Evolutionary conservation across 2,888 invertebrate genomes (phyloP).

Genomic region (Stenurella melanura): DNA sequence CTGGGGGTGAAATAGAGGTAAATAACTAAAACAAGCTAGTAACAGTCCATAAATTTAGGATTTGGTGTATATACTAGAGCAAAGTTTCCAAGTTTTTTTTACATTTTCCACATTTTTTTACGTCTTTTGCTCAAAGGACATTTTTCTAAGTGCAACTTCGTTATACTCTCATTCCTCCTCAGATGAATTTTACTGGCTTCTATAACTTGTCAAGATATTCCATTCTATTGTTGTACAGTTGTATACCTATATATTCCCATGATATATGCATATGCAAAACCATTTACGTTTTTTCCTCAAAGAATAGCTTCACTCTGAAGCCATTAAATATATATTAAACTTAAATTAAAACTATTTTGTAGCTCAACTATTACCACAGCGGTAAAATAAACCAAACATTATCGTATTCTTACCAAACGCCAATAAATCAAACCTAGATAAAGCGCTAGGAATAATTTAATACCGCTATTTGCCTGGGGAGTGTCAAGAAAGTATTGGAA

Average conservation of each 20-base stretch:
- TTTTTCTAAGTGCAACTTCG: too few relatives aligned
- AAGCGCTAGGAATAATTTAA: background rate
- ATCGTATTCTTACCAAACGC: constrained; percentile 15
- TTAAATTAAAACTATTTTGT: constrained; percentile 24
- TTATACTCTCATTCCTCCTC: too few relatives aligned
- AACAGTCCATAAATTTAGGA: too few relatives aligned
- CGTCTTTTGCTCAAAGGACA: too few relatives aligned
- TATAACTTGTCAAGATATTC: too few relatives aligned
- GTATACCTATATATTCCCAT: background rate
- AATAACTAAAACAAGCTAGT: too few relatives aligned
- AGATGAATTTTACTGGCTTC: too few relatives aligned
- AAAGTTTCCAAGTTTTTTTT: too few relatives aligned
- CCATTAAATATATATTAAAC: constrained; percentile 18
- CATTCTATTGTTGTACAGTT: too few relatives aligned
- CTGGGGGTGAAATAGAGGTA: too few relatives aligned
- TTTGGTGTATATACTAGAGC: too few relatives aligned
- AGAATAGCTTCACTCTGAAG: background rate
- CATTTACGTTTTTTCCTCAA: background rate
- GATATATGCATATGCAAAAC: background rate
- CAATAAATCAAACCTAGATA: constrained; percentile 19
- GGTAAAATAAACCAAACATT: constrained; percentile 20
- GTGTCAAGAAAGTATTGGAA: constrained; percentile 27
- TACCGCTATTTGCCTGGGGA: constrained; percentile 30
- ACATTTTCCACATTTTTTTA: too few relatives aligned
- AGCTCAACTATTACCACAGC: constrained; percentile 9